A percentile compares a stretch with the other conserved stretches of the same genome.
phyloP scores from a whole-genome alignment of 2,888 invertebrate species.

The Scaeva pyrastri region DNA sequence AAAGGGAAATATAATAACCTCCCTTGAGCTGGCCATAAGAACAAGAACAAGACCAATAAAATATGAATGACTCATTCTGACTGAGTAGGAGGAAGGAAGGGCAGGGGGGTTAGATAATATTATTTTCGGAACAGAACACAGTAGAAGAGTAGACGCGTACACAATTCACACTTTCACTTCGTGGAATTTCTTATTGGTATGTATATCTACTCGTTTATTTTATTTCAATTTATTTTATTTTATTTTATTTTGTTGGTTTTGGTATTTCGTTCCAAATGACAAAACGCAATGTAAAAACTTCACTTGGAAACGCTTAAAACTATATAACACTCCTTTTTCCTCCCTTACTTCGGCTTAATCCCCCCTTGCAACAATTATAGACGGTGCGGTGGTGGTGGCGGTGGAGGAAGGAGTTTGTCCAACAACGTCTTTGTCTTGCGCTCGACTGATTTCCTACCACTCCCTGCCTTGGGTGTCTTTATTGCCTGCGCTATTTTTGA shows the following conservation, averaged over 20 bases:
- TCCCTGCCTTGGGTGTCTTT: slow-evolving; percentile 44
- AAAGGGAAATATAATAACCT: neutral
- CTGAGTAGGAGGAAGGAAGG: slow-evolving; percentile 1
- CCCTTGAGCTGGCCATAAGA: neutral
- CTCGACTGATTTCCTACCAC: slow-evolving; percentile 35
- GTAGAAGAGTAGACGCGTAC: slow-evolving; percentile 29
- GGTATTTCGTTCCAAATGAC: slow-evolving; percentile 11
- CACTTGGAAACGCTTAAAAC: slow-evolving; percentile 19
- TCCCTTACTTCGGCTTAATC: neutral
- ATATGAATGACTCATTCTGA: slow-evolving; percentile 61
- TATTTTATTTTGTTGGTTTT: neutral
- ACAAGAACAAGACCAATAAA: slow-evolving; percentile 30
- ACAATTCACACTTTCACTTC: slow-evolving; percentile 55
- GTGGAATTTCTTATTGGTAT: no score
- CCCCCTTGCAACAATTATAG: no score
- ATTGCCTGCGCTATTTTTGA: slow-evolving; percentile 64
- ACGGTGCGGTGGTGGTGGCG: no score
- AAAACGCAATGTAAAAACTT: slow-evolving; percentile 38
- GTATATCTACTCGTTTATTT: neutral
- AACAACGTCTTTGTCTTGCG: slow-evolving; percentile 21
- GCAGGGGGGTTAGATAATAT: neutral
- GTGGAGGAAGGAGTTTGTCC: neutral
- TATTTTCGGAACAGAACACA: slow-evolving; percentile 18
- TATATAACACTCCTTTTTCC: slow-evolving; percentile 1
- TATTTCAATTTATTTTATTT: slow-evolving; percentile 6